A percentile compares a stretch with the other conserved stretches of the same genome.
Evolutionary conservation across 2,888 invertebrate genomes (phyloP).

Genomic region (Limnephilus lunatus): DNA sequence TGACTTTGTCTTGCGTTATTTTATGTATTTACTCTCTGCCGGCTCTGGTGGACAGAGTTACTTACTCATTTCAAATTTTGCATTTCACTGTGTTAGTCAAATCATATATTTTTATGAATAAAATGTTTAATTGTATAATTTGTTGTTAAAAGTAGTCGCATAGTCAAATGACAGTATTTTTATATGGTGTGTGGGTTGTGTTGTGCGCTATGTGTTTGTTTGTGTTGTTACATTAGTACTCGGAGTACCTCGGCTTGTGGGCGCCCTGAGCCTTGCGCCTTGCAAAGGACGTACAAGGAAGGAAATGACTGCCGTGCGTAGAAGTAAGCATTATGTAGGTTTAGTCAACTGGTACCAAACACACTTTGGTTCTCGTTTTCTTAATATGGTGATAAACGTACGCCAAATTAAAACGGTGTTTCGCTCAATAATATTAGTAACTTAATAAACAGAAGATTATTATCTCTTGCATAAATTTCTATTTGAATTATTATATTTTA

Average conservation of each 20-base stretch:
- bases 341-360: constrained; percentile 76
- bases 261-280: constrained; percentile 47
- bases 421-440: constrained; percentile 79
- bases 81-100: constrained; percentile 78
- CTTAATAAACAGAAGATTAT: constrained; percentile 78
- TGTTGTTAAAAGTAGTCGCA: constrained; percentile 73
- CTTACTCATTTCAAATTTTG: constrained; percentile 76
- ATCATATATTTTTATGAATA: constrained; percentile 77
- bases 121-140: constrained; percentile 72
- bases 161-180: constrained; percentile 81
- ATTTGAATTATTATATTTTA: constrained; percentile 72
- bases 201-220: constrained; percentile 56
- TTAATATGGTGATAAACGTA: constrained; percentile 77
- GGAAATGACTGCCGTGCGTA: constrained; percentile 55
- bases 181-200: constrained; percentile 76
- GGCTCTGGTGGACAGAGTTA: constrained; percentile 49
- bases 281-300: constrained; percentile 67
- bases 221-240: constrained; percentile 36
- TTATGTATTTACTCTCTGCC: constrained; percentile 41
- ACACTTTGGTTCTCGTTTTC: constrained; percentile 78
- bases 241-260: constrained; percentile 59
- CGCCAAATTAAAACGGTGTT: constrained; percentile 73
- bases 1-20: constrained; percentile 52
- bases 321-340: constrained; percentile 77
- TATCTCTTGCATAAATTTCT: constrained; percentile 78